Conservation (phyloP, 2,797 vertebrate genomes). For the Danio tinwini region DNA sequence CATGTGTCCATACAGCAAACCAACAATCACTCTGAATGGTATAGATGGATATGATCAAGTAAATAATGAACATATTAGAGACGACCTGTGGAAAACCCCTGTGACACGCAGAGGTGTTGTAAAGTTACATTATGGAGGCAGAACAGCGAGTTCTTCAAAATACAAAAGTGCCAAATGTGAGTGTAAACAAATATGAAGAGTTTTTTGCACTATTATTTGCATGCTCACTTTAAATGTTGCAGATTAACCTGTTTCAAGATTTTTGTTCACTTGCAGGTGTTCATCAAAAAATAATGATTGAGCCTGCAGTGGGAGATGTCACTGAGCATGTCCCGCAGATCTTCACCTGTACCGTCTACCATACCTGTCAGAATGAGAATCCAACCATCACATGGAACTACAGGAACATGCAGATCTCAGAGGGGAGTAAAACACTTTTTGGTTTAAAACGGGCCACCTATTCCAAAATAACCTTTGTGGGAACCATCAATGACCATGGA, state of each 20-base stretch:
- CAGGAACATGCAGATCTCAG: no score
- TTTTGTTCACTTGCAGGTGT: conserved; percentile 39
- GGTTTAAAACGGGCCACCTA: background rate
- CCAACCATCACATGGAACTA: no score
- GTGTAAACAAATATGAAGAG: background rate
- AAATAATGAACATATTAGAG: rapidly evolving
- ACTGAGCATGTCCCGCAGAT: no score
- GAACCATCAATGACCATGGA: conserved; percentile 58
- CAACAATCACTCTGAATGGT: conserved; percentile 29
- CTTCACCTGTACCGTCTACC: no score
- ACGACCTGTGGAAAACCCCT: conserved; percentile 16
- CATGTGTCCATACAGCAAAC: conserved; percentile 5
- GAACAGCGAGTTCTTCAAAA: background rate
- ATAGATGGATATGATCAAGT: background rate
- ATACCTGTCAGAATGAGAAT: no score
- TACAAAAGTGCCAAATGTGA: conserved; percentile 30
- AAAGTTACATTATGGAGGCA: conserved; percentile 7
- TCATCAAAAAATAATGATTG: no score
- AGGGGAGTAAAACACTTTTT: background rate
- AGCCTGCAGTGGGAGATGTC: no score
- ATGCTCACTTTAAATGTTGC: background rate
- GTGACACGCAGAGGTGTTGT: conserved; percentile 34
- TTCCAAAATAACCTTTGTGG: conserved; percentile 68
- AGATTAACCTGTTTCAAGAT: rapidly evolving
- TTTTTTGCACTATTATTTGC: background rate